Evolutionary conservation across 2,113 vertebrate genomes (phyloP), one percentile per base, ranked within the genome.

Genomic region (Mastomys coucha): DNA sequence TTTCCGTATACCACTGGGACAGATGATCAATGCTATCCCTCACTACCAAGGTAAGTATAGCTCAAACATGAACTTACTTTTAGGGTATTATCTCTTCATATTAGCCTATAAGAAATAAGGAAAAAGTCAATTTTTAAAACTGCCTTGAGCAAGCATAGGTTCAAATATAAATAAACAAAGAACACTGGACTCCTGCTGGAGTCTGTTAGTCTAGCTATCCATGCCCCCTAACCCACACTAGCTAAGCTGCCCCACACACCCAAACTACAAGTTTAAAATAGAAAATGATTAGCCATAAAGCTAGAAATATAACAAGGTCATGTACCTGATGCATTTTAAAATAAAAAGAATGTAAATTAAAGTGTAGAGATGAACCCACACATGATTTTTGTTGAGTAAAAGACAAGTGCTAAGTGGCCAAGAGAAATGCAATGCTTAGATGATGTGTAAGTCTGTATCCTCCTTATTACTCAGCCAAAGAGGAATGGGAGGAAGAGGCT

Each of bases 71-170:
- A 49, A 31, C 42, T 86, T 10, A 67, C 28, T 42, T 65, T 49
- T 69, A 49, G 49, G 9, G 9, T 22, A 49, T 86, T 31, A 65
- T 86, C 8, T 31, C 28, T 17, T 67, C 17, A 86, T 86, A 49
- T 33, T 67, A 49, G 28, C 82, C 33, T 45, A 65, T 84, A 99
- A 67, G 36, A 60, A 82, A n/a, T 60, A 82, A 60, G 56, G 42
- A 28, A 63, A 60, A n/a, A 60, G 56, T 39, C 12, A 39, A 39
- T 58, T 82, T 82, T 60, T 24, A 28, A 63, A 84, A 63, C 24
- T 84, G 20, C 58, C 58, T 85, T 65, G 26, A 45, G 58, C 14
- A 7, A 65, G 58, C 28, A 19, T 31, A 45, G 58, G 60, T 20
- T 65, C 14, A 85, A 85, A 31, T 65, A 65, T 28, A 65, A 39